phyloP scores from a whole-genome alignment of 2,113 vertebrate genomes.

The Andinoacara biseriatus region DNA sequence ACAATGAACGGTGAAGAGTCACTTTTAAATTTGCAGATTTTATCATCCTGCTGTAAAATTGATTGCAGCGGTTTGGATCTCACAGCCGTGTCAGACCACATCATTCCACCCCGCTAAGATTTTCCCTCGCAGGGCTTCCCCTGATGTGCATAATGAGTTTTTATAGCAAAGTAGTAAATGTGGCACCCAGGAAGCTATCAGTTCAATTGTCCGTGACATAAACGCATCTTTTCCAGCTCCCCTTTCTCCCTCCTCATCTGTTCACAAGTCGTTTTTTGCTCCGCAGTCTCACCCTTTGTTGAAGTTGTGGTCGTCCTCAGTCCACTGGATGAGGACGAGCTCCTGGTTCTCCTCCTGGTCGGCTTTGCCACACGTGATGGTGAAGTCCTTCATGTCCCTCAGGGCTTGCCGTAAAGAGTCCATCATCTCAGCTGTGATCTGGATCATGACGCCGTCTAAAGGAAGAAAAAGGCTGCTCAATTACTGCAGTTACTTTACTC shows the following conservation, averaged over 20 bases:
- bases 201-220: slow-evolving; percentile 26
- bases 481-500: neutral
- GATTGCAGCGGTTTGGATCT: slow-evolving; percentile 24
- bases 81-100: slow-evolving; percentile 8
- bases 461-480: neutral
- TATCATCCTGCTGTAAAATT: slow-evolving; percentile 20
- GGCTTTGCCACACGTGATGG: slow-evolving; percentile 90
- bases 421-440: slow-evolving; percentile 98
- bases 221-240: neutral
- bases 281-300: slow-evolving; percentile 89
- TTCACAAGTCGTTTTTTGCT: neutral
- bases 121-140: slow-evolving; percentile 24
- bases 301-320: slow-evolving; percentile 94
- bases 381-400: slow-evolving; percentile 98
- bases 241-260: neutral
- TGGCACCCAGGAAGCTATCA: slow-evolving; percentile 11
- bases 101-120: slow-evolving; percentile 17
- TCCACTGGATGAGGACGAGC: slow-evolving; percentile 92
- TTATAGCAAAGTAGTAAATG: slow-evolving; percentile 38
- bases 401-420: slow-evolving; percentile 92
- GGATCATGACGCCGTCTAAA: slow-evolving; percentile 97
- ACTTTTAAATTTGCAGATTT: slow-evolving; percentile 14
- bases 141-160: slow-evolving; percentile 23
- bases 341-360: slow-evolving; percentile 95
- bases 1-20: neutral